Percentiles rank a stretch among this genome's conserved stretches.
Evolutionary conservation across 2,888 invertebrate genomes (phyloP).

Genomic region (Coelinius sp.): DNA sequence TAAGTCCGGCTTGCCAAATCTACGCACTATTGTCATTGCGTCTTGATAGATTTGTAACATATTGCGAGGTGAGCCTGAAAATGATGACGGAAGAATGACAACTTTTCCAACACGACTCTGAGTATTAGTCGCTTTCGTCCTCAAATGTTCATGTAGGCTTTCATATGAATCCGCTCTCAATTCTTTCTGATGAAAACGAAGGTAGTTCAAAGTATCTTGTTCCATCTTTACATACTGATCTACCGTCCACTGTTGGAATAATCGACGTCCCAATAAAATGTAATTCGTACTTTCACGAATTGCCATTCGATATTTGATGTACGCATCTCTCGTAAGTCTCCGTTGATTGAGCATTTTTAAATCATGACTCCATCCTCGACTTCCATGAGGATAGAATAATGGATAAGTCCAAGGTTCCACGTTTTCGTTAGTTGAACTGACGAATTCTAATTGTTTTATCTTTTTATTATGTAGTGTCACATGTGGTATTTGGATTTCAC

Average conservation of each 20-base stretch:
- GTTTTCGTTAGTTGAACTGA: conserved; percentile 39
- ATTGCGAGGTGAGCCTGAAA: conserved; percentile 59
- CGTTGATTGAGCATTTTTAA: background rate
- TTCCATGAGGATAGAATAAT: conserved; percentile 47
- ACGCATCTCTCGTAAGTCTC: conserved; percentile 10
- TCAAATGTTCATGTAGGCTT: background rate
- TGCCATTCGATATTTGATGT: conserved; percentile 34
- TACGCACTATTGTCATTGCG: conserved; percentile 68
- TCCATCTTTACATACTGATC: background rate
- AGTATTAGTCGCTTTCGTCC: background rate
- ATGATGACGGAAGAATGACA: conserved; percentile 58
- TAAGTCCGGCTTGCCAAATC: no score
- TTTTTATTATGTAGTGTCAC: conserved; percentile 41
- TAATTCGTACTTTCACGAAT: conserved; percentile 18
- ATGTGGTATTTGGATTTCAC: conserved; percentile 45
- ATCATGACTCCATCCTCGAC: conserved; percentile 38
- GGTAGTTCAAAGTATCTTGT: background rate
- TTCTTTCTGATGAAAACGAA: background rate
- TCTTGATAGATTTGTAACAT: conserved; percentile 67
- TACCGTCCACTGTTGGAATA: conserved; percentile 1
- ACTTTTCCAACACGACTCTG: background rate
- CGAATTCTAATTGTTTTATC: conserved; percentile 36
- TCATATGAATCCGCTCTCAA: background rate
- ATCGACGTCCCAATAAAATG: background rate
- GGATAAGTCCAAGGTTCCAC: conserved; percentile 48